phyloP scores from a whole-genome alignment of 2,113 vertebrate species.

The Oncorhynchus clarkii region DNA sequence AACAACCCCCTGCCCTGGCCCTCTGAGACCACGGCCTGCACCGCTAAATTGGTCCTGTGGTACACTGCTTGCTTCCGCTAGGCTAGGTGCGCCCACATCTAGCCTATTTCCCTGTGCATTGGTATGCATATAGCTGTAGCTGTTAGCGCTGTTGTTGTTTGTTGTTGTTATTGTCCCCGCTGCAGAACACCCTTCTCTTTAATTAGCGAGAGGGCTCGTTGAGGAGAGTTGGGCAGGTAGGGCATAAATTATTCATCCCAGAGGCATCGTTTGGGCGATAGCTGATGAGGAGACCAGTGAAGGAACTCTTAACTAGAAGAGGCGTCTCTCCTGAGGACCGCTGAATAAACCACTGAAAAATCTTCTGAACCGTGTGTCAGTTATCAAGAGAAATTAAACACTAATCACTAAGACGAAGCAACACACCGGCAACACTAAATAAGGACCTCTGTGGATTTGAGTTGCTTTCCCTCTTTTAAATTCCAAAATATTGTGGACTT shows the following conservation, averaged over 20 bases:
- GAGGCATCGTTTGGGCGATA: slow-evolving; percentile 66
- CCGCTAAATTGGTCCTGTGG: slow-evolving; percentile 62
- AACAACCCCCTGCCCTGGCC: slow-evolving; percentile 55
- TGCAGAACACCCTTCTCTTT: slow-evolving; percentile 61
- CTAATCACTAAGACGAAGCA: slow-evolving; percentile 64
- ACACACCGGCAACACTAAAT: slow-evolving; percentile 8
- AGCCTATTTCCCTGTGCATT: slow-evolving; percentile 17
- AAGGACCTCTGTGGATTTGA: slow-evolving; percentile 53
- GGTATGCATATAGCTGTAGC: slow-evolving; percentile 39
- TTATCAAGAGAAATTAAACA: slow-evolving; percentile 62
- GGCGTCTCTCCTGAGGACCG: slow-evolving; percentile 61
- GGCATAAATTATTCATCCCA: slow-evolving; percentile 75
- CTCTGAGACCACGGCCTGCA: slow-evolving; percentile 49
- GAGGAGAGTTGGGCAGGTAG: slow-evolving; percentile 64
- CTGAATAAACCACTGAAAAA: slow-evolving; percentile 65
- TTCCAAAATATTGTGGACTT: slow-evolving; percentile 50
- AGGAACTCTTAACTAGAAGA: slow-evolving; percentile 68
- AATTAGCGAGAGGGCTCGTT: slow-evolving; percentile 71
- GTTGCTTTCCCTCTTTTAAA: slow-evolving; percentile 47
- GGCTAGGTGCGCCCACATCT: background rate
- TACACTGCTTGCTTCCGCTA: slow-evolving; percentile 20
- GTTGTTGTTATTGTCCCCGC: slow-evolving; percentile 51
- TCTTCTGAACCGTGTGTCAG: slow-evolving; percentile 57
- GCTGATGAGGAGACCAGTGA: slow-evolving; percentile 56
- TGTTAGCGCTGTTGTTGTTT: slow-evolving; percentile 45